Evolutionary conservation across 2,113 vertebrate species (phyloP).

Genomic region (Alaudala cheleensis): DNA sequence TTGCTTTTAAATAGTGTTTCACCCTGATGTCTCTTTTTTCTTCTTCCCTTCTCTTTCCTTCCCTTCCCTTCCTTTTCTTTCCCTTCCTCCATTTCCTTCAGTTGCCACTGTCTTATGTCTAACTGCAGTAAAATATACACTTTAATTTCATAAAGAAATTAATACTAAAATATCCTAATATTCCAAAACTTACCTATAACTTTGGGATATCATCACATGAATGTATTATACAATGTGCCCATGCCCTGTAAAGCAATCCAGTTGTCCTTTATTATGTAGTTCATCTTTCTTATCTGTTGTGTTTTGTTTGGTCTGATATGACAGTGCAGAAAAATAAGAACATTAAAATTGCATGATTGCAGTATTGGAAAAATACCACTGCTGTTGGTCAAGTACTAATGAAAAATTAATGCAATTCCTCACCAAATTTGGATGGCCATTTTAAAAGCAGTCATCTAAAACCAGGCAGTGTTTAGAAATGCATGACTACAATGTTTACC

Average conservation of each 20-base stretch:
- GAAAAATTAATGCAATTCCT: constrained; percentile 31
- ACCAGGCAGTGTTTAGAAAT: constrained; percentile 62
- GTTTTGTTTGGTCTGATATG: not conserved
- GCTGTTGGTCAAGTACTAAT: not conserved
- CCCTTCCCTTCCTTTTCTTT: too few relatives aligned
- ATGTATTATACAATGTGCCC: not conserved
- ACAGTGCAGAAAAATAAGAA: not conserved
- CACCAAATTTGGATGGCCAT: constrained; percentile 17
- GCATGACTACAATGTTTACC: constrained; percentile 51
- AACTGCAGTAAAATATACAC: not conserved
- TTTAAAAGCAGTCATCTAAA: constrained; percentile 65
- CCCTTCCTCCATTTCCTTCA: not conserved
- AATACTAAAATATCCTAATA: not conserved
- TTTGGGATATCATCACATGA: not conserved
- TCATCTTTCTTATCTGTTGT: not conserved
- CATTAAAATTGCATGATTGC: not conserved
- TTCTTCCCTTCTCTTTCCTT: too few relatives aligned
- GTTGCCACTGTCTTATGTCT: not conserved
- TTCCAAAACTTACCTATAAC: not conserved
- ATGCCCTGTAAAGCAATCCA: not conserved
- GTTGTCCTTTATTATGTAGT: not conserved
- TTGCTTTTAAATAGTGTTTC: not conserved
- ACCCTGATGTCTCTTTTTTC: not conserved
- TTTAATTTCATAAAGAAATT: not conserved
- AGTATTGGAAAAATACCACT: not conserved